Percentiles rank a stretch among this genome's conserved stretches.
These are phyloP conservation scores for Hemaris fuciformis DNA, from an alignment of 2,888 invertebrate species.

Conservation along the genomic window DNA sequence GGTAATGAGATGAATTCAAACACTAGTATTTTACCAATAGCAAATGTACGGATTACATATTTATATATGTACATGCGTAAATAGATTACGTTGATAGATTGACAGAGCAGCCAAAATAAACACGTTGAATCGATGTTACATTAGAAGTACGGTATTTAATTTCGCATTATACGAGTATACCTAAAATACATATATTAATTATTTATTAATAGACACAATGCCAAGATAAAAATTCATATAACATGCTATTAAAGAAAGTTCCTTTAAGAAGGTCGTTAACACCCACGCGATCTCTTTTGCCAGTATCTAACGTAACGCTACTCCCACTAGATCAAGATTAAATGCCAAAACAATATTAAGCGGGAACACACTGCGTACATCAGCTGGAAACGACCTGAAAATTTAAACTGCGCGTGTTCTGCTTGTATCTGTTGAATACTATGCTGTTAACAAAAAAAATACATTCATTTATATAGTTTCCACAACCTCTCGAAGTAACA, in stretches of 20 bases:
- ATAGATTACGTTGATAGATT: no score
- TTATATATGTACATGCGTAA: no score
- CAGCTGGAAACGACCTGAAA: not conserved
- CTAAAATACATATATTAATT: not conserved
- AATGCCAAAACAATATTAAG: slow-evolving; percentile 47
- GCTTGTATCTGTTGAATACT: not conserved
- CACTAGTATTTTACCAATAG: no score
- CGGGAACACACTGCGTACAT: slow-evolving; percentile 23
- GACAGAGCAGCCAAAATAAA: no score
- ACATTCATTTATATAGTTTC: not conserved
- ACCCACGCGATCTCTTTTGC: slow-evolving; percentile 42
- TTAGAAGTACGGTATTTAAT: no score
- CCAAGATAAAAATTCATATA: slow-evolving; percentile 16
- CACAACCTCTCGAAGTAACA: not conserved
- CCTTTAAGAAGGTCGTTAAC: slow-evolving; percentile 43
- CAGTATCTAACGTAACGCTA: slow-evolving; percentile 30
- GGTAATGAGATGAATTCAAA: no score
- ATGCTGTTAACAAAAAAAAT: not conserved
- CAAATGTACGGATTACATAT: no score
- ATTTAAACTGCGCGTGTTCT: not conserved
- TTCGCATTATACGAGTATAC: no score
- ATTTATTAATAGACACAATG: not conserved
- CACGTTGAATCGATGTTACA: no score
- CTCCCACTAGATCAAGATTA: slow-evolving; percentile 48
- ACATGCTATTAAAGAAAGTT: slow-evolving; percentile 37